Base-by-base conservation (phyloP, 2,113 vertebrate species). In the Anoplopoma fimbria region DNA sequence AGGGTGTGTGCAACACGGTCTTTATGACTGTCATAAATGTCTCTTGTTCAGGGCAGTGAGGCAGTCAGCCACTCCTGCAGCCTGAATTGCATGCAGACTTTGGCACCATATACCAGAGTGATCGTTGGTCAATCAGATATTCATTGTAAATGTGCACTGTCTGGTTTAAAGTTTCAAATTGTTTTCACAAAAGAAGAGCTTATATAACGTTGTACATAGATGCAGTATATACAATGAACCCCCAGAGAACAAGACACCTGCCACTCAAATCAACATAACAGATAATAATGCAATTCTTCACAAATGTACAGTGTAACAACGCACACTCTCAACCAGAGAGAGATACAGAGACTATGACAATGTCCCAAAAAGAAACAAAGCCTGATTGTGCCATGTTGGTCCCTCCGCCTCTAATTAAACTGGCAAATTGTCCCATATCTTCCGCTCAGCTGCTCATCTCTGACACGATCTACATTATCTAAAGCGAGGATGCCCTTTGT, bases 21-120 rank as follows among this genome's bases (percentile, higher is more conserved):
- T 91, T 92, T 91, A 94, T 84, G 63, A 42, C 61, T 1, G 77
- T 79, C 84, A 87, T 94, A 94, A 95, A 94, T 38, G 0, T 67
- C 38, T 87, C 51, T 60, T 40, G 60, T 62, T 71, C 21, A 47
- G 78, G n/a, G 70, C 40, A 47, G 68, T 27, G 60, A 75, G 12
- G 47, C 62, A 23, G 19, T 49, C 38, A 21, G 14, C 60, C 42
- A 60, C 77, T 55, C 61, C 25, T 69, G 25, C 47, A 58, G 62
- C 23, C 38, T 55, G 31, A 75, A 60, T 65, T 36, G 51, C 33
- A 58, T 3, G 45, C 38, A 86, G 92, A 95, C 95, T 94, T 95
- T 93, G 87, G 72, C 82, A 89, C 86, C 92, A 93, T 92, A 90
- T 91, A 93, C 60, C 57, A 75, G 82, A 49, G 51, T 7, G 61